phyloP scores from a whole-genome alignment of 2,797 vertebrate species.

The Sardinella longiceps region DNA sequence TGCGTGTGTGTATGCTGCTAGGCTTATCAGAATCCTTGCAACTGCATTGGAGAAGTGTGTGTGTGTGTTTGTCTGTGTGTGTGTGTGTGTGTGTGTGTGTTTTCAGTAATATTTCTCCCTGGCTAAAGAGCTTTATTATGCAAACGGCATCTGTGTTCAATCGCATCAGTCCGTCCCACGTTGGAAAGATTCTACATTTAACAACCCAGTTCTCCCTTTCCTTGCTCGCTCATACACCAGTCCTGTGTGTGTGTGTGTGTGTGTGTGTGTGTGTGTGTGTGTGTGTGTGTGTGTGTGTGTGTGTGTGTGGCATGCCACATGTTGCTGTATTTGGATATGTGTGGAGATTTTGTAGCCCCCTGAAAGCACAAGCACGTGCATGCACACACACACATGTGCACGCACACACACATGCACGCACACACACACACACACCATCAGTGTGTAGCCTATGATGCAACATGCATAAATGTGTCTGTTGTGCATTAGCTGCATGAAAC shows the following conservation, averaged over 20 bases:
- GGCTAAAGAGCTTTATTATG: constrained; percentile 10
- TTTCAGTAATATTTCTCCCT: background rate
- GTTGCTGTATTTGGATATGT: no score
- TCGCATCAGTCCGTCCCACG: background rate
- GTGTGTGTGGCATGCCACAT: background rate
- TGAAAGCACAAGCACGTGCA: no score
- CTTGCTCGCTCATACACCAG: background rate
- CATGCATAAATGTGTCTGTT: no score
- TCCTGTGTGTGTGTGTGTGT: no score
- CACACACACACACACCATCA: no score
- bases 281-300: constrained; percentile 9
- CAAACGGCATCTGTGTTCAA: constrained; percentile 30
- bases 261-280: background rate
- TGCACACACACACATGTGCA: no score
- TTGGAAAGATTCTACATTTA: background rate
- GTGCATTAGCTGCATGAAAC: background rate
- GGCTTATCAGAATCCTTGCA: no score
- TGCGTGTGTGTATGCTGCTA: no score
- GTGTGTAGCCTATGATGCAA: no score
- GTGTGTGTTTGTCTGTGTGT: background rate
- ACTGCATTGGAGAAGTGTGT: background rate
- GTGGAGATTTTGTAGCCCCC: no score
- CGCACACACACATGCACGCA: no score
- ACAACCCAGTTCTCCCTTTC: background rate
- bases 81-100: background rate